These are phyloP conservation scores for Hippocampus abdominalis DNA, from an alignment of 2,113 vertebrate genomes.

Conservation along the genomic window DNA sequence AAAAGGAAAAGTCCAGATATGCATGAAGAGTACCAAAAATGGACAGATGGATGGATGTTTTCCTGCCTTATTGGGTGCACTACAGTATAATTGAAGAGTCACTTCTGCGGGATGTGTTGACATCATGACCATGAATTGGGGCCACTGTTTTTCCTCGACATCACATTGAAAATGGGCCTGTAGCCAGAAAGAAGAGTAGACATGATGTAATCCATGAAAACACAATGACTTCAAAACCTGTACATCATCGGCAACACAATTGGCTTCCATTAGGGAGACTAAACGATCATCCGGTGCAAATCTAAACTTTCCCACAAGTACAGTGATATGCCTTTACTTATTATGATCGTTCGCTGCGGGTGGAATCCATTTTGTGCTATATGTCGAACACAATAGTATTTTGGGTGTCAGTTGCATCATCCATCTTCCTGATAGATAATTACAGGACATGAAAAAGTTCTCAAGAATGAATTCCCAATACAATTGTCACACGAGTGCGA, in stretches of 20 bases:
- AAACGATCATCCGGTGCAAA: conserved; percentile 40
- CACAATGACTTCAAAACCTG: conserved; percentile 44
- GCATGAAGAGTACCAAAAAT: too few species aligned
- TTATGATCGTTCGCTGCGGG: conserved; percentile 48
- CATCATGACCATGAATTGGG: conserved; percentile 18
- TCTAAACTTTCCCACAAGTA: conserved; percentile 37
- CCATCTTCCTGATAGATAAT: conserved; percentile 49
- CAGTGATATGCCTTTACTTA: conserved; percentile 41
- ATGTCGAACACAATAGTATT: conserved; percentile 46
- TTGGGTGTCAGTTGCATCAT: conserved; percentile 66
- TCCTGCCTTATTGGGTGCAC: background rate
- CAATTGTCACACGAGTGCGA: conserved; percentile 24
- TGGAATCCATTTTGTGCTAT: conserved; percentile 22
- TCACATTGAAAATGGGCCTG: conserved; percentile 15
- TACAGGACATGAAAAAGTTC: conserved; percentile 47
- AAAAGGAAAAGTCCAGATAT: too few species aligned
- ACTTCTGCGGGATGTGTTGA: conserved; percentile 27
- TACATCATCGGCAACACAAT: conserved; percentile 26
- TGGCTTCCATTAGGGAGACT: conserved; percentile 25
- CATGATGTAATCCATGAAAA: conserved; percentile 39
- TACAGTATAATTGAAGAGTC: background rate
- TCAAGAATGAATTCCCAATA: conserved; percentile 28
- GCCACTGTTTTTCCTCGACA: conserved; percentile 27
- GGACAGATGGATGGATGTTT: background rate
- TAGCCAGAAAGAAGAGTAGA: conserved; percentile 34